A percentile compares a stretch with the other conserved stretches of the same genome.
These are phyloP conservation scores for Agelastica alni DNA, from an alignment of 2,888 invertebrate genomes.

Conservation along the genomic window DNA sequence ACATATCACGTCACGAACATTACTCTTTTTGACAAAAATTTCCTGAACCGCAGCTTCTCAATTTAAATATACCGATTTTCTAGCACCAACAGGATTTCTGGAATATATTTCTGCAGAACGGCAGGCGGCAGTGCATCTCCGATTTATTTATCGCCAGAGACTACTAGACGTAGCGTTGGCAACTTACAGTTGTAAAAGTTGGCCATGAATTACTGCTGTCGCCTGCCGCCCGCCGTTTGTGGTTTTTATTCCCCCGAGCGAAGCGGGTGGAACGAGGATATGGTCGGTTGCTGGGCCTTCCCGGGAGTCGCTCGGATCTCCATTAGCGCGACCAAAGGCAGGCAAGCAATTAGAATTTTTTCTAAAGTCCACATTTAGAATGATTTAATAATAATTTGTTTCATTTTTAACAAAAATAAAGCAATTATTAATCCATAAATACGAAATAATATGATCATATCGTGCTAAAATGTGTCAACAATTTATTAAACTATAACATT, in stretches of 20 bases:
- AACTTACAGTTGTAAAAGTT: slow-evolving; percentile 42
- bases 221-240: slow-evolving; percentile 27
- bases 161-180: slow-evolving; percentile 36
- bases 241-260: slow-evolving; percentile 38
- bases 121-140: slow-evolving; percentile 33
- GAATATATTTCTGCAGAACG: neutral
- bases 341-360: too few species aligned
- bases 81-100: neutral
- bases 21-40: neutral
- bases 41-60: neutral
- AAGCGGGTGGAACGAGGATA: slow-evolving; percentile 17
- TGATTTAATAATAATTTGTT: too few species aligned
- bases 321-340: too few species aligned
- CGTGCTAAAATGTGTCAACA: too few species aligned
- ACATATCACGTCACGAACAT: neutral
- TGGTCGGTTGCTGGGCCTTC: slow-evolving; percentile 1
- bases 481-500: too few species aligned
- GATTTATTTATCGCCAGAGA: slow-evolving; percentile 37
- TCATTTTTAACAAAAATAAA: too few species aligned
- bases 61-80: neutral
- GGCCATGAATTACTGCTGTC: slow-evolving; percentile 36
- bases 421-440: too few species aligned
- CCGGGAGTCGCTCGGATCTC: slow-evolving; percentile 5
- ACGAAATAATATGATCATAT: too few species aligned
- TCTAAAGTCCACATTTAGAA: too few species aligned